phyloP scores from a whole-genome alignment of 2,888 invertebrate genomes.

The Pyrrhosoma nymphula region DNA sequence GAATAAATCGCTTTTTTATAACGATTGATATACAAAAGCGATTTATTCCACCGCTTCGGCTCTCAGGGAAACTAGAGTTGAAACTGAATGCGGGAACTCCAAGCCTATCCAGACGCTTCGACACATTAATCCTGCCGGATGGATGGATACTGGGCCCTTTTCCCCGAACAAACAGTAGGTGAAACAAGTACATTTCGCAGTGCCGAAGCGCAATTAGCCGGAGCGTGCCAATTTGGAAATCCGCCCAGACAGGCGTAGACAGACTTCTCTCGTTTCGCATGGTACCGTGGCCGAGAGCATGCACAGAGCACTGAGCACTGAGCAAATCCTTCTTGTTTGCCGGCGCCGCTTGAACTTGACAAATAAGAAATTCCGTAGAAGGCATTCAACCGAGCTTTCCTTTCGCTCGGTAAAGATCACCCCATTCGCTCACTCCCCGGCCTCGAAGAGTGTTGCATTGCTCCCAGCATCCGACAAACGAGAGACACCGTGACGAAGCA shows the following conservation, averaged over 20 bases:
- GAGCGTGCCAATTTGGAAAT: neutral
- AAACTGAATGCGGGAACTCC: neutral
- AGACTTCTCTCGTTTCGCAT: neutral
- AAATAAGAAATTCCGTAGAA: slow-evolving; percentile 21
- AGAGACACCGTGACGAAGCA: neutral
- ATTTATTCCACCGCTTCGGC: too few relatives aligned
- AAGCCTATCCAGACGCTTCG: neutral
- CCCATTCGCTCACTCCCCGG: neutral
- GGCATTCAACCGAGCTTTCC: slow-evolving; percentile 16
- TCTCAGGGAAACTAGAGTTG: too few relatives aligned
- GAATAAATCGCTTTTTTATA: too few relatives aligned
- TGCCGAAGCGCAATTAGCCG: neutral
- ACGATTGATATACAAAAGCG: too few relatives aligned
- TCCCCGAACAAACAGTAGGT: neutral
- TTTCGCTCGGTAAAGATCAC: neutral
- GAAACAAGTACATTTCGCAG: neutral
- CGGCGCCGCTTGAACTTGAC: neutral
- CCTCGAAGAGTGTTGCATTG: neutral
- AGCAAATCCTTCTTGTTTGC: neutral
- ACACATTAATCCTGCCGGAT: neutral
- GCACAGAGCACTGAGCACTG: neutral
- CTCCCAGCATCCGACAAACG: too few relatives aligned
- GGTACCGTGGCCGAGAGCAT: neutral
- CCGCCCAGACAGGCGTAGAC: neutral
- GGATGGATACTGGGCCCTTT: neutral